These are phyloP conservation scores for Byasa hedistus DNA, from an alignment of 2,888 invertebrate genomes.

Conservation along the genomic window DNA sequence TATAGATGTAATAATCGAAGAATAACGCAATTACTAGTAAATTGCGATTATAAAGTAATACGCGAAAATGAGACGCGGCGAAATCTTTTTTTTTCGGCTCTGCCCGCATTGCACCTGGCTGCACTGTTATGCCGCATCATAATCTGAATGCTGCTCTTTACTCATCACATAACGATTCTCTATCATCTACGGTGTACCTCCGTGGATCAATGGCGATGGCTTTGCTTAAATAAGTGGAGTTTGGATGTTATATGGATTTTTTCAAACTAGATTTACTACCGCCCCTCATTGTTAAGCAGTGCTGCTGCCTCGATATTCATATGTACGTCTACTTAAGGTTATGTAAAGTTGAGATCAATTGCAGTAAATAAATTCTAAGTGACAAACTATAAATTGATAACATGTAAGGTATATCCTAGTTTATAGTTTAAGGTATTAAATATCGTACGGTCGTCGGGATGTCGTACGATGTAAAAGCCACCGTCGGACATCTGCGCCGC, in stretches of 20 bases:
- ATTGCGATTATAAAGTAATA: slow-evolving; percentile 15
- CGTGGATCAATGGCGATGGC: neutral
- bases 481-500: slow-evolving; percentile 11
- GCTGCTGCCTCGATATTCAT: too few relatives aligned
- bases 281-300: too few relatives aligned
- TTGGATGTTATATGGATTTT: neutral
- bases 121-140: slow-evolving; percentile 46
- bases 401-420: too few relatives aligned
- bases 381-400: too few relatives aligned
- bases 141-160: slow-evolving; percentile 42
- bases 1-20: too few relatives aligned
- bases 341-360: too few relatives aligned
- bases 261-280: too few relatives aligned
- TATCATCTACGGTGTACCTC: neutral
- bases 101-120: slow-evolving; percentile 49
- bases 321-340: too few relatives aligned
- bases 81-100: slow-evolving; percentile 43
- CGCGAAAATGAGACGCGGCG: slow-evolving; percentile 29
- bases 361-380: too few relatives aligned
- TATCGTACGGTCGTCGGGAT: neutral
- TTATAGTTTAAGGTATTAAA: too few relatives aligned
- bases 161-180: slow-evolving; percentile 27
- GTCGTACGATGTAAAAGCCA: slow-evolving; percentile 9
- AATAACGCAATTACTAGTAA: slow-evolving; percentile 2
- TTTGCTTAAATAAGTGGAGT: neutral